Percentiles rank a stretch among this genome's conserved stretches.
phyloP scores from a whole-genome alignment of 2,888 invertebrate species.

The Bursaphelenchus okinawaensis region DNA sequence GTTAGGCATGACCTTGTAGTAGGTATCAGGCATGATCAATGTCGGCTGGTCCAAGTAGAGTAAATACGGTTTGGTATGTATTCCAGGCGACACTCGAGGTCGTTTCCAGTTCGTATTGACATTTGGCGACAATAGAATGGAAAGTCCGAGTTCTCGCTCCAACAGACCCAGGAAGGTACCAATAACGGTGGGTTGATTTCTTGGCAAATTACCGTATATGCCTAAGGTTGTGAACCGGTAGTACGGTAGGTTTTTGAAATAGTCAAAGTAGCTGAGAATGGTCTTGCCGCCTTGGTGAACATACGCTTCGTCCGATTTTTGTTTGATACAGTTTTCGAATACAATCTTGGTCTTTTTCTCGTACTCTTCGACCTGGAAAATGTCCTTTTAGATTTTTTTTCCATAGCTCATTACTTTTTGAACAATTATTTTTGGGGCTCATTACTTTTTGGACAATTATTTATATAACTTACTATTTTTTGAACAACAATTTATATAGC shows the following conservation, averaged over 20 bases:
- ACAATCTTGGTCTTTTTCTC: neutral
- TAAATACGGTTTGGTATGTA: constrained; percentile 28
- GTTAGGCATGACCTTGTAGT: constrained; percentile 8
- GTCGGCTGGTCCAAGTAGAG: constrained; percentile 46
- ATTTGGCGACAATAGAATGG: constrained; percentile 11
- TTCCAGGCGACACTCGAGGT: constrained; percentile 28
- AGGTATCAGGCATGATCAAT: constrained; percentile 17
- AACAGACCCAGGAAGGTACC: constrained; percentile 10
- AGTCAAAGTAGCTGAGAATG: neutral
- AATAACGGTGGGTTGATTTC: neutral
- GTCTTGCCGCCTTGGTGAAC: constrained; percentile 6
- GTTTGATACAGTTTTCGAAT: constrained; percentile 3
- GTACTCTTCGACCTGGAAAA: neutral
- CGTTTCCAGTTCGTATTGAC: constrained; percentile 51
- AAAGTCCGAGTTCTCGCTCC: constrained; percentile 11
- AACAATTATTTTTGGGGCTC: too few relatives aligned
- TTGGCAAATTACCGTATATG: neutral
- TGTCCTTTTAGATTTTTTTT: too few relatives aligned
- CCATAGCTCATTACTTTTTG: too few relatives aligned
- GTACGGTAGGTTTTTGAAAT: neutral
- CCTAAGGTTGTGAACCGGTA: constrained; percentile 16
- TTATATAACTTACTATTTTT: too few relatives aligned
- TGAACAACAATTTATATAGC: too few relatives aligned
- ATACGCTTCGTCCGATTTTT: neutral
- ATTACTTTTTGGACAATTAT: too few relatives aligned